Percentiles rank a stretch among this genome's conserved stretches.
Evolutionary conservation across 64 coral and sea anemone species (phyloP).

Genomic region (Catalaphyllia jardinei): DNA sequence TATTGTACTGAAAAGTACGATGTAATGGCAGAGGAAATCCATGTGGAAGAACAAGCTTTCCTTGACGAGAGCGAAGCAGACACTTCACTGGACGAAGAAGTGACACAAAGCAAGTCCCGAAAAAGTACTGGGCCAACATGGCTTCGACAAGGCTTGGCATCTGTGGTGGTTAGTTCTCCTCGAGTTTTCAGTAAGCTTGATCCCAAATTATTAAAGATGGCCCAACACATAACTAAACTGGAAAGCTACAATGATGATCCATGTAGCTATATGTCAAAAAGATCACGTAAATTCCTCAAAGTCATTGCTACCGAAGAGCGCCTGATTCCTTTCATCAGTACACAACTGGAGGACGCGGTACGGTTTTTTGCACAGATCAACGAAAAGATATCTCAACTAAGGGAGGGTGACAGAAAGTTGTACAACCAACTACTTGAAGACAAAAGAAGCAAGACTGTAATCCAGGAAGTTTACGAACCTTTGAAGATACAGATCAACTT

Average conservation of each 20-base stretch:
- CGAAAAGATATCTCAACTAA: not conserved
- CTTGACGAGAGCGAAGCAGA: not conserved
- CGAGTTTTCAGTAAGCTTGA: not conserved
- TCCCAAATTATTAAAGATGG: not conserved
- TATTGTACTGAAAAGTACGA: not conserved
- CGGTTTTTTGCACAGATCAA: not conserved
- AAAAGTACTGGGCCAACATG: not conserved
- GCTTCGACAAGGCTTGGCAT: conserved; percentile 6
- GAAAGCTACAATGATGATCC: not conserved
- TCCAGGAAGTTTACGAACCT: not conserved
- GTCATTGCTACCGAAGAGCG: not conserved
- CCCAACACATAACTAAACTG: not conserved
- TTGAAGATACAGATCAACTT: not conserved
- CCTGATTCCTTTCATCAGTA: not conserved
- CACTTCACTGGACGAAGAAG: not conserved
- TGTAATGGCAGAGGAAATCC: conserved; percentile 19
- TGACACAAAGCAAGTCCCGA: not conserved
- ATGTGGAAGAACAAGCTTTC: not conserved
- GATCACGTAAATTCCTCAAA: not conserved
- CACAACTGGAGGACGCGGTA: not conserved
- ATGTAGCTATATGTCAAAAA: not conserved
- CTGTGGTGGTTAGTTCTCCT: conserved; percentile 8
- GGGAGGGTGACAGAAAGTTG: not conserved
- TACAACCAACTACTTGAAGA: not conserved
- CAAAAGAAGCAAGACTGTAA: not conserved